Evolutionary conservation across 2,797 vertebrate genomes (phyloP).

Genomic region (Peromyscus aztecus): DNA sequence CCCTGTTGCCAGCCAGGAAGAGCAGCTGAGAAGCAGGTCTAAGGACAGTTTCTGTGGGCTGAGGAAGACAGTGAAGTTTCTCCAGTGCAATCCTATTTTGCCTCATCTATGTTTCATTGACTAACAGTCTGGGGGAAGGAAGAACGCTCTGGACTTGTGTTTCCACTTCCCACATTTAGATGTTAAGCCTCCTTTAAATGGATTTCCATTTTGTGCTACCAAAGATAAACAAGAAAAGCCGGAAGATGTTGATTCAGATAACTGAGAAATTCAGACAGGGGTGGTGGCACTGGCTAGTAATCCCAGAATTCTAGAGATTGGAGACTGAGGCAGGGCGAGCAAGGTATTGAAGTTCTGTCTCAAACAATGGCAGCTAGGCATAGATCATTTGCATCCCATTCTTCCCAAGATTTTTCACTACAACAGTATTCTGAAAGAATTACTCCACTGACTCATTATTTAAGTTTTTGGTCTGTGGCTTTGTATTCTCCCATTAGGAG

Average conservation of each 20-base stretch:
- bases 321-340: background rate
- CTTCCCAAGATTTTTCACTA: background rate
- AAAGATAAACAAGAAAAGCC: conserved; percentile 39
- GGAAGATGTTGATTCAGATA: background rate
- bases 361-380: background rate
- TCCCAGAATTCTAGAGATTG: background rate
- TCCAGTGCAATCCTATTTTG: background rate
- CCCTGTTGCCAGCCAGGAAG: background rate
- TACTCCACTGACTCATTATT: background rate
- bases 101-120: background rate
- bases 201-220: conserved; percentile 8
- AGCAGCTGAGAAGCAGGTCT: background rate
- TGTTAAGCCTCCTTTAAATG: background rate
- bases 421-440: background rate
- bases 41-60: background rate
- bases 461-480: background rate
- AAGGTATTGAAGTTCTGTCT: background rate
- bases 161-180: background rate
- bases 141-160: background rate
- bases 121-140: background rate
- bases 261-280: background rate
- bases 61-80: background rate
- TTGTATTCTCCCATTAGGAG: background rate
- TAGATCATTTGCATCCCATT: background rate
- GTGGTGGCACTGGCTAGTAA: background rate